Evolutionary conservation across 2,113 vertebrate species (phyloP).

Genomic region (Anolis carolinensis): DNA sequence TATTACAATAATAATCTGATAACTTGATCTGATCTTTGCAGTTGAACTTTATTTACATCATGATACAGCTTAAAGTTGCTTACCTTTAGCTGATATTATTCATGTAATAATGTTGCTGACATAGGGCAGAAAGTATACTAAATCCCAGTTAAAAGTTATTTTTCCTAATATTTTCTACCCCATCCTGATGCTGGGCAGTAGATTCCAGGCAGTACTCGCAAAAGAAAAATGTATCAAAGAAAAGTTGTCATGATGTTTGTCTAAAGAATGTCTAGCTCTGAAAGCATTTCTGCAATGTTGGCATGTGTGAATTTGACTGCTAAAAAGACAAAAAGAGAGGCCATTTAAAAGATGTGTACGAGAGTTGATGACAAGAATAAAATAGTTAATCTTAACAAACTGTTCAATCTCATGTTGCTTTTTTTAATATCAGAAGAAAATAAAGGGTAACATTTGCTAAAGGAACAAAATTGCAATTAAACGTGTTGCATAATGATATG

Average conservation of each 20-base stretch:
- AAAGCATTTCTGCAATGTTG: slow-evolving; percentile 16
- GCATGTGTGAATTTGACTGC: neutral
- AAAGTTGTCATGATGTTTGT: slow-evolving; percentile 17
- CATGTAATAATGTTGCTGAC: neutral
- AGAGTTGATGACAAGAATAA: neutral
- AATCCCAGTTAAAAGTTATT: neutral
- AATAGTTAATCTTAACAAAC: neutral
- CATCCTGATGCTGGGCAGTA: neutral
- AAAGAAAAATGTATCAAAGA: neutral
- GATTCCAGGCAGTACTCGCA: neutral
- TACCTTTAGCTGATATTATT: neutral
- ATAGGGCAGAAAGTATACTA: neutral
- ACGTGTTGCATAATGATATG: neutral
- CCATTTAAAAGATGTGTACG: neutral
- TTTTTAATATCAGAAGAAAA: neutral
- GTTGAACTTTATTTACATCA: too few relatives aligned
- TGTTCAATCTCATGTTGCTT: neutral
- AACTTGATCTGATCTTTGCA: too few relatives aligned
- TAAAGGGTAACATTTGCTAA: neutral
- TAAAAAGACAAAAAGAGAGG: neutral
- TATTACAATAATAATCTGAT: neutral
- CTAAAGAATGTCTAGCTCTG: slow-evolving; percentile 22
- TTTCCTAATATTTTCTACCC: neutral
- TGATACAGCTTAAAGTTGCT: too few relatives aligned
- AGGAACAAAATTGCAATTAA: too few relatives aligned